Conservation (phyloP, 1,140 invertebrate species). For the Drosophila tsacasi region DNA sequence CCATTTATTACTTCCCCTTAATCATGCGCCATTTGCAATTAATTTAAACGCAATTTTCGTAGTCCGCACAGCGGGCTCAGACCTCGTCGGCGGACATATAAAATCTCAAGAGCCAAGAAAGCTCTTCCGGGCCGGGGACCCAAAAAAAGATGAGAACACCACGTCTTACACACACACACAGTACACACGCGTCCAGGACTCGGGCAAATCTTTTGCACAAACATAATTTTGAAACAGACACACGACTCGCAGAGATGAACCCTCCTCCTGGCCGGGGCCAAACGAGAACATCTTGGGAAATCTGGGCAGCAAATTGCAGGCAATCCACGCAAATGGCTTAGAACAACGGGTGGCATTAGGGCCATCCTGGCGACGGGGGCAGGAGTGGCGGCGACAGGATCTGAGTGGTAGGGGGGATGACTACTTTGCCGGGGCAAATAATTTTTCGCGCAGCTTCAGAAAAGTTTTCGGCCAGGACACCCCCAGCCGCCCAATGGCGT, state of each 20-base stretch:
- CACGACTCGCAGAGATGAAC: slow-evolving; percentile 53
- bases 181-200: slow-evolving; percentile 17
- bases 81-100: slow-evolving; percentile 54
- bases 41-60: slow-evolving; percentile 81
- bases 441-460: slow-evolving; percentile 67
- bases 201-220: slow-evolving; percentile 80
- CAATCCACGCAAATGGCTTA: slow-evolving; percentile 84
- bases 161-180: slow-evolving; percentile 25
- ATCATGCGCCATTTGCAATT: slow-evolving; percentile 83
- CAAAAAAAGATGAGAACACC: slow-evolving; percentile 57
- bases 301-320: slow-evolving; percentile 83
- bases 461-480: slow-evolving; percentile 67
- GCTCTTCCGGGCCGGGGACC: slow-evolving; percentile 44
- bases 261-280: slow-evolving; percentile 3
- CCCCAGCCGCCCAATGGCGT: slow-evolving; percentile 74
- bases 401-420: slow-evolving; percentile 19
- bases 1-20: slow-evolving; percentile 78
- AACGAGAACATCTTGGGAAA: slow-evolving; percentile 65
- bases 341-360: slow-evolving; percentile 82
- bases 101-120: slow-evolving; percentile 61
- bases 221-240: slow-evolving; percentile 84
- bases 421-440: slow-evolving; percentile 72
- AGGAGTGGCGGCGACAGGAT: neutral
- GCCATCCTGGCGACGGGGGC: neutral
- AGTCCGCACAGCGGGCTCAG: slow-evolving; percentile 60